These are phyloP conservation scores for Temnothorax rugatulus DNA, from an alignment of 2,888 invertebrate genomes.

Conservation along the genomic window DNA sequence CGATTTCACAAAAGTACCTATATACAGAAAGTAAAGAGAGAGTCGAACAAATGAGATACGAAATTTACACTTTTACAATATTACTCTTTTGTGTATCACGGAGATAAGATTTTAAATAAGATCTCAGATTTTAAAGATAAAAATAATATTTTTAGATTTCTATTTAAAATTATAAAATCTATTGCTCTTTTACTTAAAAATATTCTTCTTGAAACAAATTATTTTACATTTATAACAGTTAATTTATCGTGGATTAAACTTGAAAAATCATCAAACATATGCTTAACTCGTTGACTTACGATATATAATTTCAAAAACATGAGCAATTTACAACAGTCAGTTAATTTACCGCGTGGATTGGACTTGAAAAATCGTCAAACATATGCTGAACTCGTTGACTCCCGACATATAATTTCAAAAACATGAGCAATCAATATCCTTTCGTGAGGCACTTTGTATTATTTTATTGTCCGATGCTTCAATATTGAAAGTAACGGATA, in stretches of 20 bases:
- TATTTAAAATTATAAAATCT: not conserved
- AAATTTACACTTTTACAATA: slow-evolving; percentile 6
- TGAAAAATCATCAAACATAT: not conserved
- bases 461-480: not conserved
- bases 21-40: not conserved
- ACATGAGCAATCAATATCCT: not conserved
- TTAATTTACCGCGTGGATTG: not conserved
- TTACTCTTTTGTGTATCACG: not conserved
- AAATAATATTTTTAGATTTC: not conserved
- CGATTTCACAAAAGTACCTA: slow-evolving; percentile 6
- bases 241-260: too few relatives aligned
- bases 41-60: not conserved
- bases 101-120: not conserved
- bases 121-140: slow-evolving; percentile 5
- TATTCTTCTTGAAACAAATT: not conserved
- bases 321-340: not conserved
- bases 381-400: not conserved
- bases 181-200: not conserved
- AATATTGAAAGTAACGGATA: not conserved
- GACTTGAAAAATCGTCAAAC: not conserved
- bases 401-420: not conserved
- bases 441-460: not conserved
- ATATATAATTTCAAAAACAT: not conserved
- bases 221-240: not conserved
- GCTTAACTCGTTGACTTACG: not conserved